Evolutionary conservation across 2,888 invertebrate species (phyloP).

Genomic region (Stenoptilia bipunctidactyla): DNA sequence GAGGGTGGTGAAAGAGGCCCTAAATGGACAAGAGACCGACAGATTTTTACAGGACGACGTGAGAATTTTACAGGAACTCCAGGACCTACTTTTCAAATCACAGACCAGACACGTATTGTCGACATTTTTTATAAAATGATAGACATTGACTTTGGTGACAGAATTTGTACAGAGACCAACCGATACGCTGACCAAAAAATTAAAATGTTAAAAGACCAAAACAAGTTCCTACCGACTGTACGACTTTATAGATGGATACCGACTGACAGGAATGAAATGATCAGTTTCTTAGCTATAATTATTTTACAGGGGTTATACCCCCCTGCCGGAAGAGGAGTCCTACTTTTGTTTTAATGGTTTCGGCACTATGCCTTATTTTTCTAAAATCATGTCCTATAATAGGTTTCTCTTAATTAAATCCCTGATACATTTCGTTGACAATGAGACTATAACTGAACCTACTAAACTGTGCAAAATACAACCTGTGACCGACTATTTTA

Average conservation of each 20-base stretch:
- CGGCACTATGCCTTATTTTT: slow-evolving; percentile 2
- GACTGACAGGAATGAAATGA: slow-evolving; percentile 15
- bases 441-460: slow-evolving; percentile 4
- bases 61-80: slow-evolving; percentile 7
- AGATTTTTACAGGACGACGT: slow-evolving; percentile 4
- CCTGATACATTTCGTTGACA: slow-evolving; percentile 17
- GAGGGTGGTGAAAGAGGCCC: not conserved
- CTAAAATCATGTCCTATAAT: slow-evolving; percentile 19
- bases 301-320: slow-evolving; percentile 18
- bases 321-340: slow-evolving; percentile 15
- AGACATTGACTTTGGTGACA: slow-evolving; percentile 10
- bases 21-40: not conserved
- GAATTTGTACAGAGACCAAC: slow-evolving; percentile 10
- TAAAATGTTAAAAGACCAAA: slow-evolving; percentile 2
- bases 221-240: slow-evolving; percentile 3
- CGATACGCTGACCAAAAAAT: slow-evolving; percentile 8
- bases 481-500: slow-evolving; percentile 16
- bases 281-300: slow-evolving; percentile 15
- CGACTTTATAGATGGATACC: slow-evolving; percentile 12
- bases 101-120: slow-evolving; percentile 1
- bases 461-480: slow-evolving; percentile 15
- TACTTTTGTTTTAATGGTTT: slow-evolving; percentile 19
- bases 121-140: slow-evolving; percentile 11
- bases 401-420: slow-evolving; percentile 16
- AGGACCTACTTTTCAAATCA: slow-evolving; percentile 8